These are phyloP conservation scores for Nemurella pictetii DNA, from an alignment of 2,888 invertebrate genomes.

Conservation along the genomic window DNA sequence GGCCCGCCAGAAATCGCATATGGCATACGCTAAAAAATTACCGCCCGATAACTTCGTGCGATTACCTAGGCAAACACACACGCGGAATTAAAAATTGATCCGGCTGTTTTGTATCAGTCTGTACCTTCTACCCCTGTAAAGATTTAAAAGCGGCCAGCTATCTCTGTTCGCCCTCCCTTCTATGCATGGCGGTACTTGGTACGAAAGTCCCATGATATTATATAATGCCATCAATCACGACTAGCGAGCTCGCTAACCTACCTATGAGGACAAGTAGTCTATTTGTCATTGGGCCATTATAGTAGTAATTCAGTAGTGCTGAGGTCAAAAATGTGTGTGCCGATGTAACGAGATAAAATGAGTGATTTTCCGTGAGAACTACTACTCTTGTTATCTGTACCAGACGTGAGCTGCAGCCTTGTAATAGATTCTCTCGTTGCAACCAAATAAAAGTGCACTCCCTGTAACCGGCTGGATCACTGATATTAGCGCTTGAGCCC, in stretches of 20 bases:
- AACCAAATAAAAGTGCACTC: neutral
- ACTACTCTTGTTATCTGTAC: neutral
- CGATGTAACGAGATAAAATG: neutral
- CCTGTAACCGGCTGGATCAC: too few relatives aligned
- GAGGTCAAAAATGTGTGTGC: neutral
- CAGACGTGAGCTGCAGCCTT: conserved; percentile 3
- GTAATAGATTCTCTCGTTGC: neutral
- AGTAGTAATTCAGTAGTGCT: neutral
- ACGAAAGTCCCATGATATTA: conserved; percentile 2
- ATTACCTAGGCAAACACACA: neutral
- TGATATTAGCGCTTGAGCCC: too few relatives aligned
- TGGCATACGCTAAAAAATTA: conserved; percentile 16
- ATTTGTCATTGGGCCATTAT: conserved; percentile 19
- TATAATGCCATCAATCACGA: conserved; percentile 17
- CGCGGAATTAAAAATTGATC: neutral
- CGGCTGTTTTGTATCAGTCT: conserved; percentile 15
- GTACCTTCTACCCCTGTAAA: neutral
- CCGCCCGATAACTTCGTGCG: neutral
- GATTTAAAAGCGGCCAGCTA: conserved; percentile 2
- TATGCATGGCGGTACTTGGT: conserved; percentile 25
- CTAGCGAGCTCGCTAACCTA: neutral
- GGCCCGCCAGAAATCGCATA: conserved; percentile 1
- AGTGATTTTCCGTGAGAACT: neutral
- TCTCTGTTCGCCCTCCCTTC: neutral
- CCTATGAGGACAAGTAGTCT: neutral